These are phyloP conservation scores for Listronotus bonariensis DNA, from an alignment of 1,140 invertebrate genomes.

Conservation along the genomic window DNA sequence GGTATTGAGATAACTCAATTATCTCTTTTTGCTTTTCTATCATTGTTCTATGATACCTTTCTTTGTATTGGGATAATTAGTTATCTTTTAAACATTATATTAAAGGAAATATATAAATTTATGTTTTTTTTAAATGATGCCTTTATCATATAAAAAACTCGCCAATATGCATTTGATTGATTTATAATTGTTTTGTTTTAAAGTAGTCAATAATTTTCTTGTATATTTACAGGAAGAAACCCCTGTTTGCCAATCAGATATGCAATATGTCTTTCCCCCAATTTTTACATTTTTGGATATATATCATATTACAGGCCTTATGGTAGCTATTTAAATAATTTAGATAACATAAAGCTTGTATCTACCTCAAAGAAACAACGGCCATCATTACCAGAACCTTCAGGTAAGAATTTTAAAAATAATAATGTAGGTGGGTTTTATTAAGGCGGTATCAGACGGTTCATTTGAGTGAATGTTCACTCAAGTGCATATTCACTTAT, in stretches of 20 bases:
- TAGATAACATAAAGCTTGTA: conserved; percentile 27
- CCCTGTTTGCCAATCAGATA: conserved; percentile 1
- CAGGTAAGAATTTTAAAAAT: conserved; percentile 4
- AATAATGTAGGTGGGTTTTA: background rate
- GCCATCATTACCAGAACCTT: background rate
- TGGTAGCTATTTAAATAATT: conserved; percentile 2
- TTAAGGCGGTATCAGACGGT: no score
- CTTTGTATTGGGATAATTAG: no score
- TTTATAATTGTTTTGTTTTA: background rate
- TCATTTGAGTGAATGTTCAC: no score
- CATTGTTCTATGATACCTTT: no score
- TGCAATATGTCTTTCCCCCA: conserved; percentile 30
- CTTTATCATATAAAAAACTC: background rate
- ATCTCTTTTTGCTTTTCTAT: no score
- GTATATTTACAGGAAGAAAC: conserved; percentile 13
- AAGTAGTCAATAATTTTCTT: background rate
- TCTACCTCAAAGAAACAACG: conserved; percentile 2
- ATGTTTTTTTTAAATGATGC: background rate
- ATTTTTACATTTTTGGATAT: conserved; percentile 32
- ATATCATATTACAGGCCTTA: conserved; percentile 16
- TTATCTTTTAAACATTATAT: no score
- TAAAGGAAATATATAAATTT: no score
- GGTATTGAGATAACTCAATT: no score
- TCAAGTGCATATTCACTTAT: no score
- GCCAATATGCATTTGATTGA: background rate